phyloP scores from a whole-genome alignment of 2,113 vertebrate species.

The Nycticebus coucang region DNA sequence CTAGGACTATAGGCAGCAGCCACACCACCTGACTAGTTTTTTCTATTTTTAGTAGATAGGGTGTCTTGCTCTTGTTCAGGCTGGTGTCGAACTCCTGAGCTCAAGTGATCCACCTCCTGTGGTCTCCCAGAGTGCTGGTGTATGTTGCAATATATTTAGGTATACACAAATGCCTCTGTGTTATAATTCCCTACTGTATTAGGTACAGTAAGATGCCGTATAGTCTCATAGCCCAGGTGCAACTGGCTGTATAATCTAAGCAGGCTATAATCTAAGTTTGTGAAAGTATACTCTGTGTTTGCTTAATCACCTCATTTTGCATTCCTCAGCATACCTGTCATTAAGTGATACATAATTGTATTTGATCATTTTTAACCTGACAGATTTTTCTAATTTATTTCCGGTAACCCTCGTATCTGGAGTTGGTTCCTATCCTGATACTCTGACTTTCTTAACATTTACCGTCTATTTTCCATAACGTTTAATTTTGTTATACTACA shows the following conservation, averaged over 20 bases:
- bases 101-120: too few species aligned
- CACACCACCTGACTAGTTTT: too few species aligned
- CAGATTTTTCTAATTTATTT: background rate
- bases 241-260: background rate
- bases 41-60: too few species aligned
- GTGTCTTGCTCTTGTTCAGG: too few species aligned
- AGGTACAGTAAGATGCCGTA: background rate
- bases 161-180: background rate
- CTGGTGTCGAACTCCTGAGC: too few species aligned
- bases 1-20: too few species aligned
- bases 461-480: background rate
- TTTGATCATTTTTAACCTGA: background rate
- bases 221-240: background rate
- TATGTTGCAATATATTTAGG: background rate
- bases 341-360: background rate
- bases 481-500: background rate
- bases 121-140: background rate
- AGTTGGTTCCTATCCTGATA: background rate
- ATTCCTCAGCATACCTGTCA: background rate
- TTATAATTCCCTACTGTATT: background rate
- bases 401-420: background rate
- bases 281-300: background rate
- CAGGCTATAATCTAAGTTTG: background rate
- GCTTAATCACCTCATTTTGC: background rate
- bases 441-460: background rate